phyloP scores from a whole-genome alignment of 2,797 vertebrate genomes.

The Propithecus deckenii region DNA sequence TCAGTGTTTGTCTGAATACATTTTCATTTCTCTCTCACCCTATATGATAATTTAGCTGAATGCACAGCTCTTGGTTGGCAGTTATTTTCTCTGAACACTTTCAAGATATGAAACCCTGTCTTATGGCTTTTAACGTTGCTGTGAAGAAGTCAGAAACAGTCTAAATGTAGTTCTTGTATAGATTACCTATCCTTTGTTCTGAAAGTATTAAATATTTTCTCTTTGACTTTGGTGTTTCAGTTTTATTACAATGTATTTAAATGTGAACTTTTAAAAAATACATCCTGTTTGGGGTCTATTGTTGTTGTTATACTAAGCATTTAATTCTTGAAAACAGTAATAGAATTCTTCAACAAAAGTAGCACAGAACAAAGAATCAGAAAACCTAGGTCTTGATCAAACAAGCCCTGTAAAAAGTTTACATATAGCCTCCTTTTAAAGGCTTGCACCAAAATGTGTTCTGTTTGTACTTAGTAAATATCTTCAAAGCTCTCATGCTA shows the following conservation, averaged over 20 bases:
- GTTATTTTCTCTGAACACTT: not conserved
- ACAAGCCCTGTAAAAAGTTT: not conserved
- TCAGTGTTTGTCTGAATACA: not conserved
- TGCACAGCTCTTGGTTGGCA: not conserved
- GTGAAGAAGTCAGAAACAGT: not conserved
- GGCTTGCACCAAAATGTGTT: not conserved
- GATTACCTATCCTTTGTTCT: not conserved
- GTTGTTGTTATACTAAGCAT: not conserved
- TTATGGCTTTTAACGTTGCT: not conserved
- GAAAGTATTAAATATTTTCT: not conserved
- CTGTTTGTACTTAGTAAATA: not conserved
- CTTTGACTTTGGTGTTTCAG: not conserved
- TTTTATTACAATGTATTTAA: not conserved
- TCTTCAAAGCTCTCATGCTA: not conserved
- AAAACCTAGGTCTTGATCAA: not conserved
- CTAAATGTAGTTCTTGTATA: conserved; percentile 11
- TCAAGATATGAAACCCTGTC: not conserved
- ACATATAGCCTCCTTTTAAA: not conserved
- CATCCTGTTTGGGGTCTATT: not conserved
- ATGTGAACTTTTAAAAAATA: not conserved
- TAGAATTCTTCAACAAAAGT: not conserved
- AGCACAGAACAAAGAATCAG: not conserved
- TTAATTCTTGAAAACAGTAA: conserved; percentile 28
- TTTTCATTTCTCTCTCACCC: not conserved
- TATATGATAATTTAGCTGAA: not conserved